Evolutionary conservation across 1,140 invertebrate species (phyloP).

Genomic region (Drosophila pallidifrons): DNA sequence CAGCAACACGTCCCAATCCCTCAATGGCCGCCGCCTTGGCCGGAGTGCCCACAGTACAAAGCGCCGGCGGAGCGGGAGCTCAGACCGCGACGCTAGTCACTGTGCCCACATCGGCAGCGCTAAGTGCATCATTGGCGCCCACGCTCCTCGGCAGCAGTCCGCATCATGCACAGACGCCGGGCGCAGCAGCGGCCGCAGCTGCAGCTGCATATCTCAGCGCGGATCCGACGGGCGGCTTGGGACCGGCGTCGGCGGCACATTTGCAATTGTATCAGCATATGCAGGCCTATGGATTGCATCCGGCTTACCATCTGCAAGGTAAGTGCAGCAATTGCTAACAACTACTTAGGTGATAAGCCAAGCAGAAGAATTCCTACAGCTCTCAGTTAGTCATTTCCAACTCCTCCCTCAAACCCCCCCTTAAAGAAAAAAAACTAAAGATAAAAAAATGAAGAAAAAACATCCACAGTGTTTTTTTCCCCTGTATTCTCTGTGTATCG

Average conservation of each 20-base stretch:
- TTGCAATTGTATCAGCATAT: conserved; percentile 91
- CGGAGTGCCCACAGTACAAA: conserved; percentile 62
- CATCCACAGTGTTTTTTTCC: conserved; percentile 27
- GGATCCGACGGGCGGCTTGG: conserved; percentile 85
- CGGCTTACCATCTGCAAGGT: conserved; percentile 89
- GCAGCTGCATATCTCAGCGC: conserved; percentile 65
- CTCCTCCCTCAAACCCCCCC: background rate
- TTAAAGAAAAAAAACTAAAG: conserved; percentile 1
- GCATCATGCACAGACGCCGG: conserved; percentile 54
- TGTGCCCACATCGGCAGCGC: conserved; percentile 51
- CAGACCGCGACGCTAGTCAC: conserved; percentile 59
- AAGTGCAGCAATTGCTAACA: conserved; percentile 59
- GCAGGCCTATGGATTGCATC: conserved; percentile 90
- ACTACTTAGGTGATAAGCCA: conserved; percentile 16
- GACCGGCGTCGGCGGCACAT: conserved; percentile 86
- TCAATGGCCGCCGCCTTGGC: conserved; percentile 69
- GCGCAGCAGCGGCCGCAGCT: conserved; percentile 58
- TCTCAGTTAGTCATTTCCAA: conserved; percentile 43
- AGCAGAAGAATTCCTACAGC: conserved; percentile 12
- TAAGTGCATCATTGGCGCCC: conserved; percentile 56
- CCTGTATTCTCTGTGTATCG: background rate
- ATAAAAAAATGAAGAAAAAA: conserved; percentile 21
- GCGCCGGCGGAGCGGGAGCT: conserved; percentile 34
- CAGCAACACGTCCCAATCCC: conserved; percentile 58
- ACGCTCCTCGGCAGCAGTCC: conserved; percentile 51